phyloP scores from a whole-genome alignment of 1,140 invertebrate species.

The Wiebesia pumilae region DNA sequence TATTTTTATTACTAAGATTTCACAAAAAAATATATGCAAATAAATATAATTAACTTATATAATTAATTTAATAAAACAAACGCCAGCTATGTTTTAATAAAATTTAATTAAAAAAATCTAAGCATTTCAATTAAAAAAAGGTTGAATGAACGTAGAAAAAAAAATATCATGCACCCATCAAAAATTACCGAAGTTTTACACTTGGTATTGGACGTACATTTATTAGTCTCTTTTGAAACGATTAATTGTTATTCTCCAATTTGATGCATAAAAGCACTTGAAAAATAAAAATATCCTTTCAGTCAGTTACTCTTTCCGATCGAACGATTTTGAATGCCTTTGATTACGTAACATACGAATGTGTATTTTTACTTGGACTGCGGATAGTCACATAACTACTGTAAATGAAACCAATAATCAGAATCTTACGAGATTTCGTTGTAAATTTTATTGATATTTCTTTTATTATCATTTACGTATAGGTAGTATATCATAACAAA shows the following conservation, averaged over 20 bases:
- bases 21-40: no score
- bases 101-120: no score
- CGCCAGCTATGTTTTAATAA: no score
- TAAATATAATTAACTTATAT: no score
- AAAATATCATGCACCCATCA: background rate
- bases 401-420: background rate
- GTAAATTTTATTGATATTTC: background rate
- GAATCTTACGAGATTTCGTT: background rate
- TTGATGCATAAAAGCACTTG: background rate
- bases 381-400: background rate
- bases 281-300: background rate
- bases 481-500: no score
- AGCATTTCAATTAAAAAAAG: no score
- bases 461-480: no score
- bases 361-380: background rate
- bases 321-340: conserved; percentile 1
- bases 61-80: no score
- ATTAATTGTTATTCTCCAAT: background rate
- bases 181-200: background rate
- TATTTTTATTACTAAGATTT: no score
- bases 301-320: conserved; percentile 15
- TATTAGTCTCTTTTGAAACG: background rate
- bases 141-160: background rate
- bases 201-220: background rate
- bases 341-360: background rate